Base-by-base conservation (phyloP, 2,888 invertebrate species). In the Mythimna loreyi region DNA sequence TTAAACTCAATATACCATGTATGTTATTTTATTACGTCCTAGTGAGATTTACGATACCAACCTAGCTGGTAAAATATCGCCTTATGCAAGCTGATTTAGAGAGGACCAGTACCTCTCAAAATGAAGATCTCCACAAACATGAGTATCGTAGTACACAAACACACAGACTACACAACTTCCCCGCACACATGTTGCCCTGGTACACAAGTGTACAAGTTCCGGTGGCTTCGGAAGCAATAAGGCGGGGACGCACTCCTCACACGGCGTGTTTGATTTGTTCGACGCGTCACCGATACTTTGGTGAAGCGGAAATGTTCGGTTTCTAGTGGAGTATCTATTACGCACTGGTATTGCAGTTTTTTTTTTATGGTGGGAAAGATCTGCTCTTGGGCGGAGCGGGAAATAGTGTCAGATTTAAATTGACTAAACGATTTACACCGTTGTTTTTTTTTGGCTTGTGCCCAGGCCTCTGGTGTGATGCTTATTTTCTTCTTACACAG, bases 171-270 rank as follows among this genome's bases (percentile, higher is more conserved):
- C 28, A 40, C 59, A 45, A 49, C 53, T 55, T 45, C 58, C 21
- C 7, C 13, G 43, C 13, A 45, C 36, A 28, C 59, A 36, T 23
- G 58, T 45, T 45, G 53, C 19, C 3, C 40, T 11, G 11, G 69
- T n/a, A 62, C 47, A 60, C 57, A 55, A 33, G 33, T 21, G 3
- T 36, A 56, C 58, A 55, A 49, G 62, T 55, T 55, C 63, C 58
- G 55, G 25, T n/a, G 33, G 53, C 33, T n/a, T 67, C 72, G 75
- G 75, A 77, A 72, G 78, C 77, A 67, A 77, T 77, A 67, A 45
- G 52, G 57, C 45, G n/a, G 58, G 59, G 6, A 21, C 50, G 36
- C 72, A 72, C 67, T 55, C 52, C 25, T 43, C 55, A 30, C 63
- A 19, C 13, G 7, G 33, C 6, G 23, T 64, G 71, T 65, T 75